Base-by-base conservation (phyloP, 1,140 invertebrate species). In the Brachionus sp. region DNA sequence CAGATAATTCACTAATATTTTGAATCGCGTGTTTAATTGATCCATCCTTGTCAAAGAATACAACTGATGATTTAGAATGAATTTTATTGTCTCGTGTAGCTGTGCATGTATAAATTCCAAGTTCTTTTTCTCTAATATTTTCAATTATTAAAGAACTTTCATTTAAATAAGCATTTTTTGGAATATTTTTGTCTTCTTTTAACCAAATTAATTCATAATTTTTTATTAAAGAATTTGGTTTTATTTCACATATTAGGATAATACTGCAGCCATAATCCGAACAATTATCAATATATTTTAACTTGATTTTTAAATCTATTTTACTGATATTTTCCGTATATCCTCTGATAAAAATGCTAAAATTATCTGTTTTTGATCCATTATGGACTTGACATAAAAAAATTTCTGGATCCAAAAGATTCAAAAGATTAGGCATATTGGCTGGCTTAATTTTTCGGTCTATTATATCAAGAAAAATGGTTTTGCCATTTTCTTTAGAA, bases 1-100 rank as follows among this genome's bases (percentile, higher is more conserved):
- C 19, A 13, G n/a, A 23, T 9, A 42, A 12, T 73, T 73, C 42
- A 19, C n/a, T n/a, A 42, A 42, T 9, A 1, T 42, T 16, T 29
- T 73, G 12, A 75, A 50, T 25, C 16, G 7, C 13, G 25, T 75
- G 37, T 25, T 46, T 75, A 12, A 75, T 3, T 12, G 25, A 46
- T 23, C 70, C 70, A 75, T 44, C 13, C 46, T 75, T 3, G 25
- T 75, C 70, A 46, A 25, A 75, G 44, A 75, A 75, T 19, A 46
- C 7, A 25, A 75, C 16, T 19, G 39, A 46, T 10, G 39, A 19
- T 12, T 75, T 75, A 25, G 39, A 19, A 5, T 46, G 39, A 25
- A 3, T 3, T 25, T 5, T 25, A 46, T 44, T 10, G 29, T 75
- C 12, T 23, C 19, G 19, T 12, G 37, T 19, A 25, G 23, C 42